Conservation (phyloP, 2,888 invertebrate genomes). For the Chydorus sphaericus region DNA sequence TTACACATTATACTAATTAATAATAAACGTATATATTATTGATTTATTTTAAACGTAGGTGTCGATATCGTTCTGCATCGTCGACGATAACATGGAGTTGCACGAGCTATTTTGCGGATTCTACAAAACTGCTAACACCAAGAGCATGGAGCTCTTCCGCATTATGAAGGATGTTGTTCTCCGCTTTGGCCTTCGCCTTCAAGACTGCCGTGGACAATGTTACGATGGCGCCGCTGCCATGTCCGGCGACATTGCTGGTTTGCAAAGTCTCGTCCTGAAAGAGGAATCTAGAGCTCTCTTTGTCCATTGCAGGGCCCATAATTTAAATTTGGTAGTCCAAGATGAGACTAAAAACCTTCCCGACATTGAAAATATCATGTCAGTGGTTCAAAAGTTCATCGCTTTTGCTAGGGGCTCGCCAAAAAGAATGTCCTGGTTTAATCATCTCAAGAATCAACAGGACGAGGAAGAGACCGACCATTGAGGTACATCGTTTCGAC, state of each 20-base stretch:
- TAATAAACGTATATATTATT: too few relatives aligned
- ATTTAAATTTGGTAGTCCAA: neutral
- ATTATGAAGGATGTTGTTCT: neutral
- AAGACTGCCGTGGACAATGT: neutral
- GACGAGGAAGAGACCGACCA: too few relatives aligned
- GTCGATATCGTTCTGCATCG: neutral
- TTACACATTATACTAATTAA: too few relatives aligned
- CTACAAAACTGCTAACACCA: neutral
- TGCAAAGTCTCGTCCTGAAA: neutral
- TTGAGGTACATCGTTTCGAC: neutral
- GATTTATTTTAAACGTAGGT: too few relatives aligned
- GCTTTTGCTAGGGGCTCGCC: neutral
- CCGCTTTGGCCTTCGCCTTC: neutral
- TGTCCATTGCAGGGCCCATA: neutral
- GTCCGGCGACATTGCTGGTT: neutral
- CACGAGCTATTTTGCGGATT: neutral
- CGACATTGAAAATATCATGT: neutral
- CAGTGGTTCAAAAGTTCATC: neutral
- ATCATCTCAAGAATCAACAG: neutral
- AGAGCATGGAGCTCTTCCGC: neutral
- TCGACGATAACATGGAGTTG: neutral
- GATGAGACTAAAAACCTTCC: neutral
- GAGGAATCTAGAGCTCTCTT: neutral
- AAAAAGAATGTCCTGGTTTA: neutral
- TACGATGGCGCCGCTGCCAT: neutral